These are phyloP conservation scores for Alethe castanea DNA, from an alignment of 2,113 vertebrate species.

Conservation along the genomic window DNA sequence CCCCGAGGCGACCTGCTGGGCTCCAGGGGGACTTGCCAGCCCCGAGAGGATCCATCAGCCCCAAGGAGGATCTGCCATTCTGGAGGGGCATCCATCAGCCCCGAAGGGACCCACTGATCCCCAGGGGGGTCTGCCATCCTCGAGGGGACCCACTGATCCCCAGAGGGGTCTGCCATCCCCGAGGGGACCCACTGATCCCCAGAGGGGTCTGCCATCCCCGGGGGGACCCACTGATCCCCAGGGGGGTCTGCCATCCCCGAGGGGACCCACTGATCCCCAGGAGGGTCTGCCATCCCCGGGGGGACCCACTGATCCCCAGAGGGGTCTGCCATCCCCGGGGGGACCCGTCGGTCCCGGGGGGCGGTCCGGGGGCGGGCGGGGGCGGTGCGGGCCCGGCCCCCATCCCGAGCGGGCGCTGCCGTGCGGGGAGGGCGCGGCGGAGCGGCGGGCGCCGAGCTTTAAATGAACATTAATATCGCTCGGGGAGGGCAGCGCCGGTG, in stretches of 20 bases:
- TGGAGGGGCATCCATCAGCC: no score
- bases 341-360: neutral
- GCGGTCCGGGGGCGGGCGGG: neutral
- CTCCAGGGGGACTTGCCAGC: neutral
- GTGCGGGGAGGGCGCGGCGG: neutral
- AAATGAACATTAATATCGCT: conserved; percentile 35
- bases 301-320: fast-evolving
- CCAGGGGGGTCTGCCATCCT: no score
- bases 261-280: neutral
- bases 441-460: conserved; percentile 49
- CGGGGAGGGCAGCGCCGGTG: conserved; percentile 12
- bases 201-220: neutral
- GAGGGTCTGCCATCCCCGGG: neutral
- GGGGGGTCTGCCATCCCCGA: no score
- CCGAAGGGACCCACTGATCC: neutral
- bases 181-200: no score
- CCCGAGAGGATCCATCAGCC: neutral
- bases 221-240: no score
- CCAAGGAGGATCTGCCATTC: neutral
- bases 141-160: no score
- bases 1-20: neutral
- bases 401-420: neutral
- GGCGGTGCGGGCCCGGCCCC: neutral
- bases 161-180: no score
- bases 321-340: neutral